phyloP scores from a whole-genome alignment of 2,113 vertebrate genomes.

The Neoarius graeffei region DNA sequence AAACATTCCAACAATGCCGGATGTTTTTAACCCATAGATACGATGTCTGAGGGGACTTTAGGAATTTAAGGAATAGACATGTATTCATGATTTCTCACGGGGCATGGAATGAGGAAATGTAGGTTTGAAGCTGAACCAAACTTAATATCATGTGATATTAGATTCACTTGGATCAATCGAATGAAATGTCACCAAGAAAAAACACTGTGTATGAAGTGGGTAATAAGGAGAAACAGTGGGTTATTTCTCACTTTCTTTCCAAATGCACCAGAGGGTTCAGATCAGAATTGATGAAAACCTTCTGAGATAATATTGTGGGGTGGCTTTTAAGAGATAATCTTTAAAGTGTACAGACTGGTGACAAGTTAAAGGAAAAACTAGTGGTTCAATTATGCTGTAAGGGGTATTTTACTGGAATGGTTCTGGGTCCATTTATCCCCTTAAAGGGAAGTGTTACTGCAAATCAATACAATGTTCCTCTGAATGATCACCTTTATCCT shows the following conservation, averaged over 20 bases:
- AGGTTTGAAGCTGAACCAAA: conserved; percentile 27
- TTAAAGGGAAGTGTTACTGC: not conserved
- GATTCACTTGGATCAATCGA: conserved; percentile 43
- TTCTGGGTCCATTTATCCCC: not conserved
- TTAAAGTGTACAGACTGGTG: not conserved
- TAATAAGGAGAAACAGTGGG: conserved; percentile 36
- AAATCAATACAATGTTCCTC: conserved; percentile 2
- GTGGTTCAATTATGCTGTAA: not conserved
- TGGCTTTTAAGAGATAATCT: not conserved
- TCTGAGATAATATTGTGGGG: conserved; percentile 6
- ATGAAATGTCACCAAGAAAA: conserved; percentile 47
- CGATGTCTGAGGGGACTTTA: not conserved
- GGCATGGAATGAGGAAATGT: not conserved
- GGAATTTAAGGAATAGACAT: conserved; percentile 7
- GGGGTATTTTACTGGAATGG: not conserved
- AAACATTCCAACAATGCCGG: not conserved
- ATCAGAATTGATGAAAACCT: conserved; percentile 32
- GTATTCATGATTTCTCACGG: conserved; percentile 17
- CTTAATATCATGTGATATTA: conserved; percentile 36
- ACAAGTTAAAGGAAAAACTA: not conserved
- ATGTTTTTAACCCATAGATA: conserved; percentile 36
- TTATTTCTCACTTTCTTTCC: conserved; percentile 41
- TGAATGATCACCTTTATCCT: not conserved
- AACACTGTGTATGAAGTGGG: conserved; percentile 30
- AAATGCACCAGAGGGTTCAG: not conserved